A percentile compares a stretch with the other conserved stretches of the same genome.
phyloP scores from a whole-genome alignment of 2,113 vertebrate species.

The Eleginops maclovinus region DNA sequence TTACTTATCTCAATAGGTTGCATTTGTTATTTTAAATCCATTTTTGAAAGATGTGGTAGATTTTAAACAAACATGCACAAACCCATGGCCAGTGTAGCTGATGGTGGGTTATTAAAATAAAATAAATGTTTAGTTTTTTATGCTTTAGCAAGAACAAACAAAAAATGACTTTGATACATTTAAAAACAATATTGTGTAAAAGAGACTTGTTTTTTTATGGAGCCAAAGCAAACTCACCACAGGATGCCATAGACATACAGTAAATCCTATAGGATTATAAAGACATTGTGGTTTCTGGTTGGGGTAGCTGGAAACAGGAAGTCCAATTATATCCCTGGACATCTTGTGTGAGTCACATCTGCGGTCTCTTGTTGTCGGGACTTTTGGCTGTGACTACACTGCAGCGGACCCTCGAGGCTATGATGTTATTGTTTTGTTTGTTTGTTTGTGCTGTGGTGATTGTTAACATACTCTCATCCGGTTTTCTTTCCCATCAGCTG shows the following conservation, averaged over 20 bases:
- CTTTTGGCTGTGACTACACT: conserved; percentile 56
- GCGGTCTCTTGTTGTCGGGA: conserved; percentile 30
- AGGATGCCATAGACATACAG: not conserved
- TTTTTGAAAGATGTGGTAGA: not conserved
- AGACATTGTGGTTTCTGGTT: conserved; percentile 53
- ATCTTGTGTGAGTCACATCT: conserved; percentile 64
- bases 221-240: conserved; percentile 21
- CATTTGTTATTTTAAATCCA: not conserved
- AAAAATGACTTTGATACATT: not conserved
- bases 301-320: conserved; percentile 29
- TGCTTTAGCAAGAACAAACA: conserved; percentile 5
- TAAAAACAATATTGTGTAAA: conserved; percentile 21
- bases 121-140: conserved; percentile 10
- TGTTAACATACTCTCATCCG: not conserved
- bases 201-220: conserved; percentile 13
- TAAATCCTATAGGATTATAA: conserved; percentile 52
- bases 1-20: not conserved
- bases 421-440: conserved; percentile 34
- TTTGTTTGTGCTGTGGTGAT: conserved; percentile 25
- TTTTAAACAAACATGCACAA: not conserved
- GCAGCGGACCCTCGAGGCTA: conserved; percentile 20
- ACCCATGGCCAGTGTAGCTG: not conserved
- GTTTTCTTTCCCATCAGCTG: conserved; percentile 24
- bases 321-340: conserved; percentile 54
- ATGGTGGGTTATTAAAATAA: not conserved